Conservation (phyloP, 2,888 invertebrate genomes). For the Stenotaenia linearis region DNA sequence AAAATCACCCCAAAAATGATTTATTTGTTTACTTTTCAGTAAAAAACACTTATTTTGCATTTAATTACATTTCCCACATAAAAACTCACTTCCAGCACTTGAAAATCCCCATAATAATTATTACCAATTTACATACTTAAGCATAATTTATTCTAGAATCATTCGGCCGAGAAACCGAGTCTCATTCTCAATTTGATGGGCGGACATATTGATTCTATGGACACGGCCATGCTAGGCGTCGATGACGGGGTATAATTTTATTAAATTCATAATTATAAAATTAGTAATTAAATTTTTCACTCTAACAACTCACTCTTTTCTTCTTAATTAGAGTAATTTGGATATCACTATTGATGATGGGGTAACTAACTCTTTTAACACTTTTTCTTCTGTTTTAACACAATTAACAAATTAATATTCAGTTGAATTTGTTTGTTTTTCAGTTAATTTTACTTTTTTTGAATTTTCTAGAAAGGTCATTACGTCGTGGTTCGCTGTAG, state of each 20-base stretch:
- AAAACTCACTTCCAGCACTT: no score
- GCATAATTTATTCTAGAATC: slow-evolving; percentile 42
- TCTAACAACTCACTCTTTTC: background rate
- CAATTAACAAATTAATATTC: background rate
- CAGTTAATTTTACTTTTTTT: slow-evolving; percentile 24
- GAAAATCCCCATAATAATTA: no score
- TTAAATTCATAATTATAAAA: no score
- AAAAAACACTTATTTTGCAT: no score
- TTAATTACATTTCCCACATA: no score
- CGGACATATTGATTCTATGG: slow-evolving; percentile 51
- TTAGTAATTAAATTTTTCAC: background rate
- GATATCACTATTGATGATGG: slow-evolving; percentile 36
- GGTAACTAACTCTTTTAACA: background rate
- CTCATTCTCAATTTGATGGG: slow-evolving; percentile 52
- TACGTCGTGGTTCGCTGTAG: slow-evolving; percentile 52
- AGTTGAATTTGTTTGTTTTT: background rate
- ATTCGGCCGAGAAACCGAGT: slow-evolving; percentile 47
- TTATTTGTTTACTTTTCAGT: no score
- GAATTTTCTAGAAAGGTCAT: slow-evolving; percentile 50
- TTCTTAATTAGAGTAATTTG: slow-evolving; percentile 34
- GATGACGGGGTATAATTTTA: slow-evolving; percentile 52
- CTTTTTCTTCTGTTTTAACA: background rate
- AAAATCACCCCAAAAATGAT: background rate
- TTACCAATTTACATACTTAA: no score
- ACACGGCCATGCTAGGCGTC: slow-evolving; percentile 50